Percentiles rank a stretch among this genome's conserved stretches.
phyloP scores from a whole-genome alignment of 1,140 invertebrate species.

The Microplitis demolitor region DNA sequence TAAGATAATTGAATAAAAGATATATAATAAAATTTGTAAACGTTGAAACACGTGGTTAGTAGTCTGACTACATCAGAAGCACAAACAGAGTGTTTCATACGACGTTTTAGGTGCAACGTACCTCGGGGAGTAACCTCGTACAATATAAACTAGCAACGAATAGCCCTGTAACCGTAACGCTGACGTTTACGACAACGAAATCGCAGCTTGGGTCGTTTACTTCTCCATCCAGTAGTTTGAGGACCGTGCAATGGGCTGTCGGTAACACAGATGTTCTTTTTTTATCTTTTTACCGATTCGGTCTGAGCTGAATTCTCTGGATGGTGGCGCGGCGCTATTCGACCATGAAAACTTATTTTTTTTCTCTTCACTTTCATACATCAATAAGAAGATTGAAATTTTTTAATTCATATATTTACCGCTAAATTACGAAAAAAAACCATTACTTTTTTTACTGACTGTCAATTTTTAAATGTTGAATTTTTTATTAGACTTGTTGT shows the following conservation, averaged over 20 bases:
- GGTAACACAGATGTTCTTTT: constrained; percentile 45
- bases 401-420: no score
- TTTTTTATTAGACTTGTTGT: no score
- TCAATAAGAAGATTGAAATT: not conserved
- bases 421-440: no score
- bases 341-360: constrained; percentile 26
- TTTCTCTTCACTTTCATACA: not conserved
- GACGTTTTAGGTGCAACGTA: constrained; percentile 59
- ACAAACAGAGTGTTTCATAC: constrained; percentile 33
- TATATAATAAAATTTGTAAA: constrained; percentile 44
- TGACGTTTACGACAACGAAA: constrained; percentile 64
- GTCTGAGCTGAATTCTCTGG: constrained; percentile 5
- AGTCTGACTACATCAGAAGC: constrained; percentile 29
- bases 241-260: constrained; percentile 35
- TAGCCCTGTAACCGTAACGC: constrained; percentile 63
- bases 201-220: constrained; percentile 61
- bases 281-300: constrained; percentile 11
- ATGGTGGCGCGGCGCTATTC: constrained; percentile 13
- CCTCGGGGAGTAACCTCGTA: constrained; percentile 62
- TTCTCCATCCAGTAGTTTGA: constrained; percentile 31
- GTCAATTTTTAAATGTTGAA: no score
- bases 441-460: no score
- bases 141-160: constrained; percentile 62
- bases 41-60: constrained; percentile 53
- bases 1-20: not conserved